Percentiles rank a stretch among this genome's conserved stretches.
Evolutionary conservation across 2,113 vertebrate species (phyloP).

Genomic region (Brachirus orientalis): DNA sequence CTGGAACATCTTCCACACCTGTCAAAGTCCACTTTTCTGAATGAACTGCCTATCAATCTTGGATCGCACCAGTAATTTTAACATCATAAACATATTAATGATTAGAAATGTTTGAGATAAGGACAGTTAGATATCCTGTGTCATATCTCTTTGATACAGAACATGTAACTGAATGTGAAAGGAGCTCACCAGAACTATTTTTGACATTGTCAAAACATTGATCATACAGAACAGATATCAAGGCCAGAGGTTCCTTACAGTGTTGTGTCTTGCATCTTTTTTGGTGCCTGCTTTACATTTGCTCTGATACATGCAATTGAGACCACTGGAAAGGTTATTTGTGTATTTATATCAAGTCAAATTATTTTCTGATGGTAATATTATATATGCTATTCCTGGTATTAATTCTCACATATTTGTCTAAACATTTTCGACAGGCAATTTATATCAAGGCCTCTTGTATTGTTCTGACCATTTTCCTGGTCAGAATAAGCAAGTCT

Average conservation of each 20-base stretch:
- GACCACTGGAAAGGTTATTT: too few species aligned
- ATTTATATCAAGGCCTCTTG: too few species aligned
- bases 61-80: slow-evolving; percentile 81
- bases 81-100: neutral
- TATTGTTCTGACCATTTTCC: too few species aligned
- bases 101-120: neutral
- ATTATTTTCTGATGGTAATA: too few species aligned
- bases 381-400: too few species aligned
- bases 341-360: too few species aligned
- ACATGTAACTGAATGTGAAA: slow-evolving; percentile 81
- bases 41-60: slow-evolving; percentile 77
- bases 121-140: too few species aligned
- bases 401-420: too few species aligned
- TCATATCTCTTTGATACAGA: slow-evolving; percentile 28
- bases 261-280: slow-evolving; percentile 82
- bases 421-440: too few species aligned
- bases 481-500: too few species aligned
- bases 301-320: too few species aligned
- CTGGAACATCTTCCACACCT: slow-evolving; percentile 88
- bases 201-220: slow-evolving; percentile 88
- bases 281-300: too few species aligned
- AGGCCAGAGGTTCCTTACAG: slow-evolving; percentile 75
- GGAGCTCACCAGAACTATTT: slow-evolving; percentile 85
- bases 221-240: slow-evolving; percentile 82
- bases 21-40: slow-evolving; percentile 87